Base-by-base conservation (phyloP, 2,797 vertebrate genomes). In the Falco cherrug region DNA sequence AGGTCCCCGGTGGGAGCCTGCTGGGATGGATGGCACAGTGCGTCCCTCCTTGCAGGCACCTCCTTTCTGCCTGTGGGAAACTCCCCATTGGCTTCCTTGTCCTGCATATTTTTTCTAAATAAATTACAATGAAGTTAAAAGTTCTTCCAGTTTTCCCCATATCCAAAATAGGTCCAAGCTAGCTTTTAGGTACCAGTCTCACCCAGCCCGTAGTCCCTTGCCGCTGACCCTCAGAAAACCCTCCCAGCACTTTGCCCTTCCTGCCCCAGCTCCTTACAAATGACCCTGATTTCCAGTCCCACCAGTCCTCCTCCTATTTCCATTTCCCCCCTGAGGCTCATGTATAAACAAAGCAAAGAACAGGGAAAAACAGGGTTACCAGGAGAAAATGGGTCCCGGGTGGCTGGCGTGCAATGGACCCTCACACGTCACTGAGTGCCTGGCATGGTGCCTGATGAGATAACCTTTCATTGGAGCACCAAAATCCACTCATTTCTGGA, bases 31-130 rank as follows among this genome's bases (percentile, higher is more conserved):
- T 0, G 4, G 13, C 0, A 4, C 19, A 33, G 20, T 0, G 0
- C 8, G 24, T 50, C 26, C 16, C 11, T 33, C 29, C 61, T 43
- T 2, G 1, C 60, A 63, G 39, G 21, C 20, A n/a, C 1, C 3
- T 47, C 59, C 73, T 43, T 73, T 29, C 56, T 67, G 64, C 47
- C 67, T 10, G 4, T 65, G 51, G 60, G 31, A 91, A 83, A 37
- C 5, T 41, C 14, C 26, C 10, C 0, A 0, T 2, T 8, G 4
- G 8, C 51, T 85, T 84, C 45, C 22, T 71, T 1, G 0, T n/a
- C 39, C 31, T 28, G 11, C 7, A 28, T 7, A 1, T 5, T 11
- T 60, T 83, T 59, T 41, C 18, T 70, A 48, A 87, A 74, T 63
- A 64, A 67, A 53, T 50, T 22, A n/a, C 77, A 82, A 74, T 35